phyloP scores from a whole-genome alignment of 2,113 vertebrate genomes.

The Eira barbara region DNA sequence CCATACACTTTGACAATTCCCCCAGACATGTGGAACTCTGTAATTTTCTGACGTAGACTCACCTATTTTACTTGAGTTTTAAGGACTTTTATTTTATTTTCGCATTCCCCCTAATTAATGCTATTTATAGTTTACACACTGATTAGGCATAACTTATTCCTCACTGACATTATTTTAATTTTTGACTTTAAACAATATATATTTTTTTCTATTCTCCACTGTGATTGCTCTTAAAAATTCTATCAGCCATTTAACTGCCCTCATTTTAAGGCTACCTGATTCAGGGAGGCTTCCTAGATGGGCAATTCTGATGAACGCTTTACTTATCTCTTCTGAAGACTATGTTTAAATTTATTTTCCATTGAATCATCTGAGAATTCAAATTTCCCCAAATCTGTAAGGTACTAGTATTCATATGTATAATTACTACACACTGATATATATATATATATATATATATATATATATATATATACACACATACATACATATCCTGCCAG shows the following conservation, averaged over 20 bases:
- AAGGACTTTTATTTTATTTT: not conserved
- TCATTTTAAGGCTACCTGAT: not conserved
- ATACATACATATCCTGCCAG: not conserved
- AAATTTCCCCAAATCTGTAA: not conserved
- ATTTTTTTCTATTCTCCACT: not conserved
- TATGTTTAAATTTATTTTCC: not conserved
- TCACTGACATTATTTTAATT: not conserved
- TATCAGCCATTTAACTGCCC: not conserved
- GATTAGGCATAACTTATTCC: not conserved
- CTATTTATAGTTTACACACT: not conserved
- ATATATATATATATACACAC: not conserved
- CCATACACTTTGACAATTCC: not conserved
- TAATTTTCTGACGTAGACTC: not conserved
- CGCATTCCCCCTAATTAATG: not conserved
- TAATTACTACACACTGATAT: not conserved
- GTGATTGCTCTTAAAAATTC: not conserved
- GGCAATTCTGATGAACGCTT: not conserved
- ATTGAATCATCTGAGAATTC: not conserved
- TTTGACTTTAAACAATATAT: not conserved
- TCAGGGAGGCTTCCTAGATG: not conserved
- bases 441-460: not conserved
- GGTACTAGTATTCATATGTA: not conserved
- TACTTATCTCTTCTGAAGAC: not conserved
- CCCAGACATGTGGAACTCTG: not conserved
- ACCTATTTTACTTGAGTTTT: not conserved